Evolutionary conservation across 2,113 vertebrate species (phyloP).

Genomic region (Serinus canaria): DNA sequence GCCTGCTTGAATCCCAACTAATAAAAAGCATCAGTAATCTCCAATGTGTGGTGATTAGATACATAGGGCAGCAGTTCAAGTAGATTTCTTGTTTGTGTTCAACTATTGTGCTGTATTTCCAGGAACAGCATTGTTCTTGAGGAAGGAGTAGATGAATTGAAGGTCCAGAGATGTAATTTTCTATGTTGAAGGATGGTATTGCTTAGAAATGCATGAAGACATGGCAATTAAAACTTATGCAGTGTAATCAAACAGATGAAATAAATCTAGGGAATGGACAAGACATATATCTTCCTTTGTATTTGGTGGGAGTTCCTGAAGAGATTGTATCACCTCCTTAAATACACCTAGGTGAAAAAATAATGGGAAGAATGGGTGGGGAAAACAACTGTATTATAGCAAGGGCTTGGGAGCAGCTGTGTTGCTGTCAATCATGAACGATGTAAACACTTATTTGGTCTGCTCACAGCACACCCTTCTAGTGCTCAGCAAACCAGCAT

Average conservation of each 20-base stretch:
- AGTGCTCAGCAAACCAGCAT: neutral
- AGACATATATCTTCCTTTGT: neutral
- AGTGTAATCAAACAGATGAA: neutral
- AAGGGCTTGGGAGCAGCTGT: neutral
- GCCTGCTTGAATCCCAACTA: neutral
- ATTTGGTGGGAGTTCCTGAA: neutral
- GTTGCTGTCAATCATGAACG: neutral
- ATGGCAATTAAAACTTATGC: neutral
- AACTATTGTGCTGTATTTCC: neutral
- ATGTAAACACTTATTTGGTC: fast-evolving
- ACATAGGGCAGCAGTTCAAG: neutral
- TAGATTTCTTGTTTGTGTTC: neutral
- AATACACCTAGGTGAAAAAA: neutral
- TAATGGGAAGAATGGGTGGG: neutral
- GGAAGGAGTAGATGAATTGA: neutral
- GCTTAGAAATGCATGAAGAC: neutral
- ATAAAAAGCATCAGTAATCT: neutral
- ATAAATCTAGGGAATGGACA: neutral
- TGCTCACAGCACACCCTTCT: neutral
- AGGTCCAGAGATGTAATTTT: neutral
- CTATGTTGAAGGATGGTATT: neutral
- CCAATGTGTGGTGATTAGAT: neutral
- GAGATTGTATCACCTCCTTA: neutral
- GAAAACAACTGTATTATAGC: neutral
- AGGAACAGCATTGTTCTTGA: neutral